Evolutionary conservation across 1,140 invertebrate species (phyloP), one percentile per base, ranked within the genome.

Genomic region (Lepidurus couesii): DNA sequence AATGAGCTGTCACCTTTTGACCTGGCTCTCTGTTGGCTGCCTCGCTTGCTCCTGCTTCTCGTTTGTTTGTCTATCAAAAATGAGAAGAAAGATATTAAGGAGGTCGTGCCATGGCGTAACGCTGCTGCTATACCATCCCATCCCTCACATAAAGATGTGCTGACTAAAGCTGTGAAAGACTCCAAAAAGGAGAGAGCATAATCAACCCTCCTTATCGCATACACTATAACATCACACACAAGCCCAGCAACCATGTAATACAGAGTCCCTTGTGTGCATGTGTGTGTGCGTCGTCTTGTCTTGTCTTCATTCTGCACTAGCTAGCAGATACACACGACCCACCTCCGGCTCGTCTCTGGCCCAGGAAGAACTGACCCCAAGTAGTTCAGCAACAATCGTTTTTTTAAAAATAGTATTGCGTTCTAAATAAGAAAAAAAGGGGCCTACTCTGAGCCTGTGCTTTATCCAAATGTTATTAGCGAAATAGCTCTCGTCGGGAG

Each of bases 51-150:
- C 16, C 53, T 65, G 53, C n/a, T 4, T 7, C 53, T 65, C 53
- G 53, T 65, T 65, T 65, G 53, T 65, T 65, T 65, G 53, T 65
- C 53, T 65, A 65, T 65, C 53, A 65, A 65, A 65, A 65, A 65
- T 34, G 53, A 21, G 53, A 65, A 65, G 53, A 16, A 9, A 65
- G 53, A 65, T 65, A 65, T 65, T 65, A 65, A 65, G 53, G 53
- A 65, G 53, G 53, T 65, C 53, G 53, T 65, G 53, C 53, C 53
- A 65, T 65, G 16, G 53, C 53, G 21, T 9, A 65, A 65, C 53
- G 53, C 13, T 65, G 21, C 53, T 65, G 6, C 21, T n/a, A 1
- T 47, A 10, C 13, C 16, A 21, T 7, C 6, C 53, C 21, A 7
- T 13, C 8, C 21, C 16, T 21, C 53, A 65, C 16, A 65, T 11